Base-by-base conservation (phyloP, 2,888 invertebrate species). In the Sympetrum striolatum region DNA sequence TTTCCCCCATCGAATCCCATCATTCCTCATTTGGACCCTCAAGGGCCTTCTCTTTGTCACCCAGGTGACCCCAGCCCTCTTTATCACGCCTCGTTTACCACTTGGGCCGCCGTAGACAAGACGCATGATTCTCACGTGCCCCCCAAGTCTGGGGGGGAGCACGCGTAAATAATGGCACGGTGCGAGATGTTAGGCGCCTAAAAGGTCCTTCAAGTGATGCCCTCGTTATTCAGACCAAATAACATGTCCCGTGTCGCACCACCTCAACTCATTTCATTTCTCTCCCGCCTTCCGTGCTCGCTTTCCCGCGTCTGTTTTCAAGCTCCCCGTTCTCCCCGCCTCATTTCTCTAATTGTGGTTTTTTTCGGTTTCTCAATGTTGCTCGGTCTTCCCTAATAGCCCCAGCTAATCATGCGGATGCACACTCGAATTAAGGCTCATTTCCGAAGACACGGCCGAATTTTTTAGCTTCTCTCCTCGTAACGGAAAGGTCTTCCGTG, bases 31-130 rank as follows among this genome's bases (percentile, higher is more conserved):
- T 86, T 86, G 14, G n/a, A 58, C 86, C 86, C 60, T 44, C 80
- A 35, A 44, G 80, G 80, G 58, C 86, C 82, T 37, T n/a, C 82
- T 82, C 64, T 25, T 60, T 86, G 60, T 86, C 86, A 86, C 86
- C 60, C 60, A n/a, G 60, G 12, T 86, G 86, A 86, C 86, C 86
- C 82, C 82, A 35, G 82, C 58, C 15, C 60, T 37, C 86, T 86
- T 64, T 86, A 86, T 86, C 86, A 86, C 86, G 60, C 86, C 86
- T 86, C 60, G 64, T 86, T 86, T 86, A 60, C 86, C 60, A 35
- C 31, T 31, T 35, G 35, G 37, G 44, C 44, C 25, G 81, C 81
- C 82, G 60, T 35, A 60, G 60, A 58, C 81, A 44, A 82, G 25
- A 37, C 73, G 73, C 31, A 73, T 73, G 73, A 73, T 73, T 31